Conservation (phyloP, 1,140 invertebrate genomes). For the Apis laboriosa region DNA sequence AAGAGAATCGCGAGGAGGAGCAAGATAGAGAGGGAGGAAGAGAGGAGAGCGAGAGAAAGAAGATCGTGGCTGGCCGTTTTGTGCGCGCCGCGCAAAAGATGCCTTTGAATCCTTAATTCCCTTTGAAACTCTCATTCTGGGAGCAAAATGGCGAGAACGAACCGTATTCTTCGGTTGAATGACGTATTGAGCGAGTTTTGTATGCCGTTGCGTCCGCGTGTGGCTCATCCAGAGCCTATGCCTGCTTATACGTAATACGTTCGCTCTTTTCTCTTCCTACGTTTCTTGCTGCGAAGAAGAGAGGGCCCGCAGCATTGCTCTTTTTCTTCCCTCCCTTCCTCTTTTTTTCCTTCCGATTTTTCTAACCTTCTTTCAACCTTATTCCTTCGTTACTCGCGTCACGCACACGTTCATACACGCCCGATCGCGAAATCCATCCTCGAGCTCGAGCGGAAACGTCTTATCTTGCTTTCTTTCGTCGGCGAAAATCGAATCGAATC, state of each 20-base stretch:
- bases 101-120: constrained; percentile 82
- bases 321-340: constrained; percentile 23
- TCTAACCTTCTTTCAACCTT: constrained; percentile 25
- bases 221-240: constrained; percentile 74
- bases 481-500: no score
- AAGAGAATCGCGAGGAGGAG: constrained; percentile 28
- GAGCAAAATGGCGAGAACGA: constrained; percentile 80
- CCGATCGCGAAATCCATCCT: neutral
- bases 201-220: constrained; percentile 75
- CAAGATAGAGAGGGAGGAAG: constrained; percentile 32
- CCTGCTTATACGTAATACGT: constrained; percentile 64
- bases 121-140: constrained; percentile 81
- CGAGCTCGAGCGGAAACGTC: no score
- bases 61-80: constrained; percentile 72
- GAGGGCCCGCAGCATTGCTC: constrained; percentile 38
- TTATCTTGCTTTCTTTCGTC: no score
- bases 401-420: neutral
- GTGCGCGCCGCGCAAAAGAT: constrained; percentile 79
- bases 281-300: constrained; percentile 46
- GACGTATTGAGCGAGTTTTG: constrained; percentile 82
- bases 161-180: constrained; percentile 81
- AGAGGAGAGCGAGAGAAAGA: constrained; percentile 49
- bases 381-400: constrained; percentile 11
- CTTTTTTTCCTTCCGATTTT: neutral
- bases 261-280: constrained; percentile 62